Base-by-base conservation (phyloP, 2,797 vertebrate species). In the Argentina silus region DNA sequence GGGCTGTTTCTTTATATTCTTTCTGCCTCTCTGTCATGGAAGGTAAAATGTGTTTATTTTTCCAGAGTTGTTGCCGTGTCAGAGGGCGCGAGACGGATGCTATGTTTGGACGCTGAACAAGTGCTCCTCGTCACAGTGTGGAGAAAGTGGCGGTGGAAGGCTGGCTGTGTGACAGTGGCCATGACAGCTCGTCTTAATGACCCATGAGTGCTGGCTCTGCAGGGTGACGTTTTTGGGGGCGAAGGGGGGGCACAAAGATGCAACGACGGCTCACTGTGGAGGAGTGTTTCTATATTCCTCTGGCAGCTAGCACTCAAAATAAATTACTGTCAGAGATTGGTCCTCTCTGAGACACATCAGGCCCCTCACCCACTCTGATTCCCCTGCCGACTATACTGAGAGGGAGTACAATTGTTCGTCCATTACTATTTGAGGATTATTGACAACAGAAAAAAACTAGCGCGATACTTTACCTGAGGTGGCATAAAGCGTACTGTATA, bases 131-230 rank as follows among this genome's bases (percentile, higher is more conserved):
- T 87, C 86, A 83, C 7, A 17, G 47, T 17, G 55, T 8, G 56
- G 27, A 83, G 78, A 85, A 74, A 83, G 83, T 83, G 85, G 86
- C 77, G 78, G 78, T 61, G 71, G 84, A 77, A 85, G 86, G 84
- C 86, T 73, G 81, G 70, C 84, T 48, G 44, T 79, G 87, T 91
- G 89, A 90, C 87, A 91, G 89, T 82, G 82, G 76, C 84, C 63
- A 74, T 90, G 90, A 92, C 90, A 92, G 89, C 87, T 90, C 80
- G 90, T 85, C 81, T 86, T 93, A 93, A 93, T 92, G 91, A 93
- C 92, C 92, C 86, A 21, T 76, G 88, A 89, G 90, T 83, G 85
- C 83, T 59, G 19, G 77, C 85, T 83, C 85, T 67, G 90, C 87
- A 85, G 81, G 83, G 82, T 80, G 87, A 90, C 75, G 85, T 75